Percentiles rank a stretch among this genome's conserved stretches.
Conservation (phyloP, 2,888 invertebrate genomes). For the Epirrhoe alternata region DNA sequence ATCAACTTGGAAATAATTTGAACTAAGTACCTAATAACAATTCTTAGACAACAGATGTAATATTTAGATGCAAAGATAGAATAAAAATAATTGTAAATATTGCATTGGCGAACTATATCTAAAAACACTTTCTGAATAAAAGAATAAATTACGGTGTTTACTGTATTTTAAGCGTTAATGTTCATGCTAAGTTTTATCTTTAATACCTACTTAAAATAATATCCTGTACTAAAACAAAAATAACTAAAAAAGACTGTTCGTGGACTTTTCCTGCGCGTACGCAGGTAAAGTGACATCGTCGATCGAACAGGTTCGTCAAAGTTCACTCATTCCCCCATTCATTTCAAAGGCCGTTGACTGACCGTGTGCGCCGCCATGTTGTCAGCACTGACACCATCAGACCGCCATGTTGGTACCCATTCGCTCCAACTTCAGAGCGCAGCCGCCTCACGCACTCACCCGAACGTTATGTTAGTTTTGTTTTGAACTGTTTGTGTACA, state of each 20-base stretch:
- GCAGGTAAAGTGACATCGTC: conserved; percentile 36
- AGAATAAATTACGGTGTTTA: too few species aligned
- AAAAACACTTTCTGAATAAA: too few species aligned
- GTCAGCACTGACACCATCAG: conserved; percentile 42
- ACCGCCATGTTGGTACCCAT: conserved; percentile 56
- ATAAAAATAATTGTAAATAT: background rate
- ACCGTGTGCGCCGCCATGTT: conserved; percentile 51
- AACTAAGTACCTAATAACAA: background rate
- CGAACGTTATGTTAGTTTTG: conserved; percentile 76
- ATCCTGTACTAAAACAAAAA: background rate
- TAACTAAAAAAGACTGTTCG: conserved; percentile 3
- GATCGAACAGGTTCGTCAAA: conserved; percentile 66
- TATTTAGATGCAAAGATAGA: background rate
- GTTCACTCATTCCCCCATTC: conserved; percentile 62
- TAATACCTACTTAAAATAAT: too few species aligned
- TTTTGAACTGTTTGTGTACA: conserved; percentile 64
- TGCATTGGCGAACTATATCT: too few species aligned
- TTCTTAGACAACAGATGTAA: background rate
- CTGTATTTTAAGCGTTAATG: too few species aligned
- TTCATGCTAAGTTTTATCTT: too few species aligned
- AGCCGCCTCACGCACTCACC: conserved; percentile 67
- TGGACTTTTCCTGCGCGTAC: conserved; percentile 45
- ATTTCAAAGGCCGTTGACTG: conserved; percentile 72
- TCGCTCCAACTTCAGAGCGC: conserved; percentile 64
- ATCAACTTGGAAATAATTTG: background rate